phyloP scores from a whole-genome alignment of 2,888 invertebrate genomes.

The Smittia aterrima region DNA sequence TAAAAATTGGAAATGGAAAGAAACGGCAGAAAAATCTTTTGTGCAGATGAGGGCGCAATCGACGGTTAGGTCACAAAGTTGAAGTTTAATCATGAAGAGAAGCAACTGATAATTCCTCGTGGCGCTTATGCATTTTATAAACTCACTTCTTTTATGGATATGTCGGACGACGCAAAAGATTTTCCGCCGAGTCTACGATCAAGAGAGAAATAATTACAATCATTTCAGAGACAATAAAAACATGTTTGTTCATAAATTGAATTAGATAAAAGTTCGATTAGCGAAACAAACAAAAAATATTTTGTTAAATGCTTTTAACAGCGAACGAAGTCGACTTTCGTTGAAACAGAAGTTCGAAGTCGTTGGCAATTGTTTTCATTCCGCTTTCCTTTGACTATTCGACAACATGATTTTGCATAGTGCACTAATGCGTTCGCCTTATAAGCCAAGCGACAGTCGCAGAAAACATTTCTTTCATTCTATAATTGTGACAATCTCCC shows the following conservation, averaged over 20 bases:
- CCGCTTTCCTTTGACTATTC: constrained; percentile 1
- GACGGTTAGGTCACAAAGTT: no score
- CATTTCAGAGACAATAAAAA: constrained; percentile 14
- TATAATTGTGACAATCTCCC: constrained; percentile 21
- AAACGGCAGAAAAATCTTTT: neutral
- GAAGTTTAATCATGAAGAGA: no score
- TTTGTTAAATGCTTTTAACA: neutral
- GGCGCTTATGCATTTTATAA: neutral
- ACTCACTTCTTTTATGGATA: constrained; percentile 5
- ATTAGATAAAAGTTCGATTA: constrained; percentile 36
- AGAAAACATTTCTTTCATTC: neutral
- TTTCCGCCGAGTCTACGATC: neutral
- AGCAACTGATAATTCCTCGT: no score
- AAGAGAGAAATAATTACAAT: constrained; percentile 16
- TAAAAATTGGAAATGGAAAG: constrained; percentile 3
- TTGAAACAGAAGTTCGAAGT: neutral
- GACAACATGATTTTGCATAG: neutral
- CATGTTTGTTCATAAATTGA: constrained; percentile 31
- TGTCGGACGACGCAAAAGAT: constrained; percentile 13
- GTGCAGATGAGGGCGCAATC: no score
- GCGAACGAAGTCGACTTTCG: no score
- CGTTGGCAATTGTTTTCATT: neutral
- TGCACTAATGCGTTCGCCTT: constrained; percentile 22
- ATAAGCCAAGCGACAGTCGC: constrained; percentile 4
- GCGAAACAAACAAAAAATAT: neutral